Evolutionary conservation across 2,113 vertebrate species (phyloP).

Genomic region (Lampris incognitus): DNA sequence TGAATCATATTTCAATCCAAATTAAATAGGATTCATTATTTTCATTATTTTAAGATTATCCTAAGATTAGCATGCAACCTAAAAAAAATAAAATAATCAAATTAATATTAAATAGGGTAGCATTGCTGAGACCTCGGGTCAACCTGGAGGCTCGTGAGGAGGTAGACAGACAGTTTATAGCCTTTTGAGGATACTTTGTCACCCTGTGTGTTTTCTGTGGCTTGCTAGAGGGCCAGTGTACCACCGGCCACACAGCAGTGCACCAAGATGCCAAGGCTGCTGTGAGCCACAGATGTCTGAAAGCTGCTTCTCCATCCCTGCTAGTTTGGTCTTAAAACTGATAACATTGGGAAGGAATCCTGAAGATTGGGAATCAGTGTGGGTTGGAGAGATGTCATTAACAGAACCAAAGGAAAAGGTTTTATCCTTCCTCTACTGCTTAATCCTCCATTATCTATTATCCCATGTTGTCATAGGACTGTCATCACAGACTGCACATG

Average conservation of each 20-base stretch:
- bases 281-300: conserved; percentile 9
- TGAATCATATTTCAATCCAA: too few species aligned
- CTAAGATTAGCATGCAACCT: too few species aligned
- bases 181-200: conserved; percentile 13
- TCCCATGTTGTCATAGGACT: conserved; percentile 32
- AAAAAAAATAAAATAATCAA: too few species aligned
- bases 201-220: neutral
- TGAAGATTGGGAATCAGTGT: conserved; percentile 12
- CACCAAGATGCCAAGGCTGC: neutral
- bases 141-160: conserved; percentile 11
- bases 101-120: conserved; percentile 11
- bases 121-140: conserved; percentile 21
- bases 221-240: conserved; percentile 25
- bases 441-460: conserved; percentile 26
- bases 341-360: too few species aligned
- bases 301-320: conserved; percentile 6
- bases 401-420: conserved; percentile 17
- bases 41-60: too few species aligned
- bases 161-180: neutral
- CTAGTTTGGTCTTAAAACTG: conserved; percentile 4
- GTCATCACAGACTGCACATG: conserved; percentile 23
- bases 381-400: neutral
- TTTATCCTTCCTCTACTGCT: conserved; percentile 14
- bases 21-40: too few species aligned
- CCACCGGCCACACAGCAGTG: conserved; percentile 1